Percentiles rank a stretch among this genome's conserved stretches.
Conservation (phyloP, 2,113 vertebrate genomes). For the Spea bombifrons region DNA sequence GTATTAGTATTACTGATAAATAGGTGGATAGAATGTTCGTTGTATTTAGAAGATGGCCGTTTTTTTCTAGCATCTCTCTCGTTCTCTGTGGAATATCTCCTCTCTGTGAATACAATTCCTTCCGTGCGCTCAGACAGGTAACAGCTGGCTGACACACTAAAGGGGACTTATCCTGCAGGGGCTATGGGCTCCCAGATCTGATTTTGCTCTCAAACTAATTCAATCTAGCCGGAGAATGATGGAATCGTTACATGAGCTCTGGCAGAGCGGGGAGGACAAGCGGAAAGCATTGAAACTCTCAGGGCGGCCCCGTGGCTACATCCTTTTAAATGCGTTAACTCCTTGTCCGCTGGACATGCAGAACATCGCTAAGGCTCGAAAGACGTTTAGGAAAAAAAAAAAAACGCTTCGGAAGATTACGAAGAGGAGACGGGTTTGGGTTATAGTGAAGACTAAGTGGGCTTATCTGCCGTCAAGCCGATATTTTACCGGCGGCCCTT, state of each 20-base stretch:
- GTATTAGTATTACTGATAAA: no score
- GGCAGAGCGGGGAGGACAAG: constrained; percentile 10
- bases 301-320: neutral
- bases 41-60: no score
- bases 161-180: constrained; percentile 34
- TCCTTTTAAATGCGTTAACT: neutral
- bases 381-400: no score
- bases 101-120: neutral
- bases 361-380: neutral
- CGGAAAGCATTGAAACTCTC: neutral
- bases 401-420: no score
- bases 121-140: constrained; percentile 54
- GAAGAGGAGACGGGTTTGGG: no score
- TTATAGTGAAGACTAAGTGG: no score
- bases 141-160: constrained; percentile 65
- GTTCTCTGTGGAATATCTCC: neutral
- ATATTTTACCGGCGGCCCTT: no score
- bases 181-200: constrained; percentile 60
- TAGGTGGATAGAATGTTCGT: no score
- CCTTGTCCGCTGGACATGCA: neutral
- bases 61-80: no score
- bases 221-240: constrained; percentile 63
- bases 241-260: constrained; percentile 60
- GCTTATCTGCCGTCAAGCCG: no score
- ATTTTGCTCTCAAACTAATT: constrained; percentile 70